Conservation (phyloP, 2,113 vertebrate genomes). For the Diadophis punctatus region DNA sequence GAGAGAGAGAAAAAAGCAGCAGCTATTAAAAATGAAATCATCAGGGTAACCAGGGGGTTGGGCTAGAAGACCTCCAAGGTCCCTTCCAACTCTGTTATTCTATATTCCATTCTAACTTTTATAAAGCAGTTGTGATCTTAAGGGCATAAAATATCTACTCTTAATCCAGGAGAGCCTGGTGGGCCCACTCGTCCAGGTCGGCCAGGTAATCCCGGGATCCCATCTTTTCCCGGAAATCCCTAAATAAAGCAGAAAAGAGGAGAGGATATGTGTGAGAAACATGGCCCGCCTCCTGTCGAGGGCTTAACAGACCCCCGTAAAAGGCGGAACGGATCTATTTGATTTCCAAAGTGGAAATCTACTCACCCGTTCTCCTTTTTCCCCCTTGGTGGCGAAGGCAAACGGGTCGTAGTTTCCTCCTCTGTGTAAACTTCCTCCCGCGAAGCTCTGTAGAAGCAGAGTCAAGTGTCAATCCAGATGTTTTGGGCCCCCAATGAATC, state of each 20-base stretch:
- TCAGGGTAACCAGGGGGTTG: no score
- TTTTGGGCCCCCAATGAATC: not conserved
- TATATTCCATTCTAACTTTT: not conserved
- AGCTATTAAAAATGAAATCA: not conserved
- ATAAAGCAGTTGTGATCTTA: not conserved
- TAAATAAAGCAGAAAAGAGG: slow-evolving; percentile 28
- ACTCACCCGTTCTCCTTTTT: slow-evolving; percentile 82
- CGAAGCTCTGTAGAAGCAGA: slow-evolving; percentile 30
- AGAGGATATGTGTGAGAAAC: not conserved
- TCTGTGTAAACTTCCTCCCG: slow-evolving; percentile 57
- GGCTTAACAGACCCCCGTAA: not conserved
- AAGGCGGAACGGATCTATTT: not conserved
- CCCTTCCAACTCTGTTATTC: no score
- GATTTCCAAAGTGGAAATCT: not conserved
- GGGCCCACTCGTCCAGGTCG: slow-evolving; percentile 79
- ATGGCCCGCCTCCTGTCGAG: no score
- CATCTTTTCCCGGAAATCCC: slow-evolving; percentile 83
- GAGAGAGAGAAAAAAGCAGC: not conserved
- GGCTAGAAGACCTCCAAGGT: no score
- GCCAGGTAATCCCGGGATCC: slow-evolving; percentile 84
- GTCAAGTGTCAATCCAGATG: not conserved
- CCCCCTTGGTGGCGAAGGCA: slow-evolving; percentile 74
- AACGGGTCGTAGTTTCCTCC: slow-evolving; percentile 68
- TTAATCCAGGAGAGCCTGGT: slow-evolving; percentile 77
- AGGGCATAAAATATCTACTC: slow-evolving; percentile 57